A percentile compares a stretch with the other conserved stretches of the same genome.
Conservation (phyloP, 2,113 vertebrate species). For the Electrona antarctica region DNA sequence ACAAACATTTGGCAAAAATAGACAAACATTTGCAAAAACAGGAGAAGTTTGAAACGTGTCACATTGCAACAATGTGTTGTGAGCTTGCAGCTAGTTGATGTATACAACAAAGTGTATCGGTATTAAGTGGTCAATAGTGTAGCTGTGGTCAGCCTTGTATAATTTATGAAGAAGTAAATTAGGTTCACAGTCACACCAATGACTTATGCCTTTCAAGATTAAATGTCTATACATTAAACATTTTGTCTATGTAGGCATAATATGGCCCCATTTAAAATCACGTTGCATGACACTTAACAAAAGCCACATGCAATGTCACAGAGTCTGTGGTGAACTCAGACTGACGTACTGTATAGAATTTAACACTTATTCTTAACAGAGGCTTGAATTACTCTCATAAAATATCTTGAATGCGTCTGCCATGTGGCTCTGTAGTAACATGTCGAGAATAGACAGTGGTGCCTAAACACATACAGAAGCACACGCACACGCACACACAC, state of each 20-base stretch:
- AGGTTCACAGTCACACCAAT: neutral
- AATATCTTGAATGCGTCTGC: constrained; percentile 62
- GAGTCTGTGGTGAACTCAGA: constrained; percentile 19
- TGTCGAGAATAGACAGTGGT: constrained; percentile 14
- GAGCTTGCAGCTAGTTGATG: no score
- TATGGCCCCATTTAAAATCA: constrained; percentile 4
- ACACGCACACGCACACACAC: constrained; percentile 9
- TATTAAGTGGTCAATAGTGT: no score
- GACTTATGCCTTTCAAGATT: neutral
- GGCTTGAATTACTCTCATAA: constrained; percentile 62
- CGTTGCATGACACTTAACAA: constrained; percentile 15
- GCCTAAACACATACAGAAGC: neutral
- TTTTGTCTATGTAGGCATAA: constrained; percentile 13
- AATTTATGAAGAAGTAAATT: neutral
- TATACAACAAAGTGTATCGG: no score
- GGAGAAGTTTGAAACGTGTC: no score
- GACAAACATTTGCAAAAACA: no score
- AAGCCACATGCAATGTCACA: constrained; percentile 12
- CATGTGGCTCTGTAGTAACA: constrained; percentile 58
- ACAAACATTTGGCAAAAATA: no score
- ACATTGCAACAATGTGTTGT: no score
- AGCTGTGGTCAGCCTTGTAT: no score
- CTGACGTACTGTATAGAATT: constrained; percentile 40
- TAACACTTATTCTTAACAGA: constrained; percentile 49
- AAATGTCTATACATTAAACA: constrained; percentile 2